Evolutionary conservation across 2,113 vertebrate genomes (phyloP).

Genomic region (Tyrannus savana): DNA sequence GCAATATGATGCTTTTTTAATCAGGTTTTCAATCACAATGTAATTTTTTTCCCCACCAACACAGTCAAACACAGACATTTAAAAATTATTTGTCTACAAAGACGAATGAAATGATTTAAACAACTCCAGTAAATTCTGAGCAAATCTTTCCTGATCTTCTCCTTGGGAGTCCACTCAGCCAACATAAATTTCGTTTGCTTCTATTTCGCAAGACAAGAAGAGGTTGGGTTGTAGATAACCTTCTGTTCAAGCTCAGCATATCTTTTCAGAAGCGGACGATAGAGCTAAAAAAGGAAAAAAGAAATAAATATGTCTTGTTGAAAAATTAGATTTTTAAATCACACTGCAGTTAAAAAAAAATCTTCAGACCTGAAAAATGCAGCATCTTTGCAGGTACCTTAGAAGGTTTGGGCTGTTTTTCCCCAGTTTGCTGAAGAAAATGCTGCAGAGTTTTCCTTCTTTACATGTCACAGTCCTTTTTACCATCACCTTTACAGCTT

Average conservation of each 20-base stretch:
- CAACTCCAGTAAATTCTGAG: slow-evolving; percentile 28
- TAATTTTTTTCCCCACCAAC: neutral
- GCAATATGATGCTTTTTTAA: slow-evolving; percentile 23
- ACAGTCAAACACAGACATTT: slow-evolving; percentile 1
- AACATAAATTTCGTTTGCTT: slow-evolving; percentile 35
- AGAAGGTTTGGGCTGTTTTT: neutral
- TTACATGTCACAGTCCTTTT: slow-evolving; percentile 4
- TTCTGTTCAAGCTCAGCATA: slow-evolving; percentile 74
- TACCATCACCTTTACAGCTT: slow-evolving; percentile 23
- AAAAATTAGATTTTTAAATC: slow-evolving; percentile 31
- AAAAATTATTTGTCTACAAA: slow-evolving; percentile 42
- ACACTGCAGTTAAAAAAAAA: neutral
- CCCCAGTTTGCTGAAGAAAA: neutral
- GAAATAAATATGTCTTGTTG: neutral
- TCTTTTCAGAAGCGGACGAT: slow-evolving; percentile 72
- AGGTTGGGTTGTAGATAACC: slow-evolving; percentile 43
- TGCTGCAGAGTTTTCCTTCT: neutral
- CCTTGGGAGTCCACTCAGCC: neutral
- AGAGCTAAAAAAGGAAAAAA: slow-evolving; percentile 69
- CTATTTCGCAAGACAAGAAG: slow-evolving; percentile 28
- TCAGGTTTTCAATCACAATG: slow-evolving; percentile 47
- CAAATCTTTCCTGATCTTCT: slow-evolving; percentile 47
- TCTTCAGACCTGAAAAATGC: neutral
- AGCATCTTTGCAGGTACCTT: neutral
- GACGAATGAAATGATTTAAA: slow-evolving; percentile 13